Conservation (phyloP, 2,797 vertebrate species). For the Paguma larvata region DNA sequence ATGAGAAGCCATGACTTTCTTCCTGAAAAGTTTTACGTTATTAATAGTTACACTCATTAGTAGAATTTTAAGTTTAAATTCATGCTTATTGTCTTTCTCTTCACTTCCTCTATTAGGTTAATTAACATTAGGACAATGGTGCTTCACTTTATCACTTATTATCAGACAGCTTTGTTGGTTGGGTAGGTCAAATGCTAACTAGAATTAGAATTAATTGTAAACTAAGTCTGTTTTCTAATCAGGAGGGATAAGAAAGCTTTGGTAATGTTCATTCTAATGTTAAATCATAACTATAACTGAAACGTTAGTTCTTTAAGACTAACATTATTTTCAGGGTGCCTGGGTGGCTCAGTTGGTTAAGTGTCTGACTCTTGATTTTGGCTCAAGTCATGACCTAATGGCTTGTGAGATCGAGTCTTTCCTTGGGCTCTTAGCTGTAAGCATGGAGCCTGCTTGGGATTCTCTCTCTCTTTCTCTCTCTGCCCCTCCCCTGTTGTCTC, state of each 20-base stretch:
- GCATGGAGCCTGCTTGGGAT: no score
- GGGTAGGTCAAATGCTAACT: neutral
- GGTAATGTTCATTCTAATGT: neutral
- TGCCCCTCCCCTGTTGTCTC: no score
- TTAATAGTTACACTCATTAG: neutral
- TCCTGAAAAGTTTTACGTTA: constrained; percentile 25
- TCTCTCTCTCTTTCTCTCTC: no score
- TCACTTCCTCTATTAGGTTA: neutral
- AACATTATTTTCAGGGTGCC: neutral
- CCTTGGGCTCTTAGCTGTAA: no score
- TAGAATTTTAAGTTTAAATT: constrained; percentile 34
- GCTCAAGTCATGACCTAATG: no score
- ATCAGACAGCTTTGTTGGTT: neutral
- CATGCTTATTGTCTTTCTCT: neutral
- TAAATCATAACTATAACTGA: constrained; percentile 3
- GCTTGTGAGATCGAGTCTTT: no score
- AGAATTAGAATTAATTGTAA: constrained; percentile 43
- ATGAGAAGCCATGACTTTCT: constrained; percentile 47
- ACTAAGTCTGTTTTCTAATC: neutral
- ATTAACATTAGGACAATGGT: neutral
- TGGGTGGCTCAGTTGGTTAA: no score
- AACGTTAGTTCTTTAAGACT: neutral
- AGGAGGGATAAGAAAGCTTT: neutral
- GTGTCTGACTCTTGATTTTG: no score
- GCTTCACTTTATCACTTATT: neutral